Evolutionary conservation across 2,797 vertebrate genomes (phyloP).

Genomic region (Sandelia bainsii): DNA sequence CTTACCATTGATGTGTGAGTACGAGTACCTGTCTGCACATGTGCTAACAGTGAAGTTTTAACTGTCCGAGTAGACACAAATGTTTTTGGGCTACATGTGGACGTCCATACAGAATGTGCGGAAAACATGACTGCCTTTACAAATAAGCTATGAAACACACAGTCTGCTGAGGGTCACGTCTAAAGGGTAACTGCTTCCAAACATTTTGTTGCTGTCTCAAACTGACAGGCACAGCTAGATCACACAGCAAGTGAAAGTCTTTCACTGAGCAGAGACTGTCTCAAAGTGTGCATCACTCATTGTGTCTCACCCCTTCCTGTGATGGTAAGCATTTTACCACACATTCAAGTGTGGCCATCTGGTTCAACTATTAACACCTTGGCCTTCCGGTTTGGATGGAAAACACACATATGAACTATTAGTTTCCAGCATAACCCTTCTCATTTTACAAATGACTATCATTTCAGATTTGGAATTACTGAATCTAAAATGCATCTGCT

Average conservation of each 20-base stretch:
- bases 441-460: background rate
- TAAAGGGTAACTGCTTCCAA: background rate
- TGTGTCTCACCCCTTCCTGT: background rate
- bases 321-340: background rate
- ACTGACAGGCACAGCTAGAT: background rate
- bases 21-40: too few relatives aligned
- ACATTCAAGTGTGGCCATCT: background rate
- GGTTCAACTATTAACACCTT: slow-evolving; percentile 1
- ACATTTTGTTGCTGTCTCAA: background rate
- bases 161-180: too few relatives aligned
- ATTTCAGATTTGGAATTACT: background rate
- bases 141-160: too few relatives aligned
- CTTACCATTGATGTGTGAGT: too few relatives aligned
- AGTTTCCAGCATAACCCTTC: background rate
- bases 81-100: too few relatives aligned
- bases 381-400: background rate
- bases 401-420: background rate
- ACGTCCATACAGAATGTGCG: too few relatives aligned
- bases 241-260: slow-evolving; percentile 7
- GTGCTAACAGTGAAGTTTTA: too few relatives aligned
- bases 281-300: background rate
- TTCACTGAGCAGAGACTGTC: background rate
- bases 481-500: slow-evolving; percentile 9
- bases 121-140: too few relatives aligned
- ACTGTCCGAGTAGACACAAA: too few relatives aligned